Conservation (phyloP, 2,797 vertebrate species). For the Rhynchonycteris naso region DNA sequence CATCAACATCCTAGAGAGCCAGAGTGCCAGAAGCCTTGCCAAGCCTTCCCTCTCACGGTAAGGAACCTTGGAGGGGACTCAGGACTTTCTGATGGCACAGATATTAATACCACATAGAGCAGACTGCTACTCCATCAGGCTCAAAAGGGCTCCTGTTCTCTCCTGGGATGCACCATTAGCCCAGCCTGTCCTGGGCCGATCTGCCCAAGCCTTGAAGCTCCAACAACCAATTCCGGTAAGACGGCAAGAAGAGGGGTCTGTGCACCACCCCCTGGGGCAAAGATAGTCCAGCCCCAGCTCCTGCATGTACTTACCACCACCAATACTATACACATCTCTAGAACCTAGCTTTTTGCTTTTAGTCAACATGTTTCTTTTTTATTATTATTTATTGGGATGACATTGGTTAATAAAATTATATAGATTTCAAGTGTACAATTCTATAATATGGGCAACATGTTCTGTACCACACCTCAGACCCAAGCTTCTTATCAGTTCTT, state of each 20-base stretch:
- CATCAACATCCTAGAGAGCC: not conserved
- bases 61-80: not conserved
- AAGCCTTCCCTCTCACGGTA: not conserved
- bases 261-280: not conserved
- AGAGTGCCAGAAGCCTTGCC: not conserved
- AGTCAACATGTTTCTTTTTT: not conserved
- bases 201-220: not conserved
- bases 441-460: not conserved
- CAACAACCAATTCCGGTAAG: not conserved
- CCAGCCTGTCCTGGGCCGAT: no score
- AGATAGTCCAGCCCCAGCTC: not conserved
- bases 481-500: not conserved
- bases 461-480: not conserved
- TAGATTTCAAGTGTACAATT: not conserved
- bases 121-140: not conserved
- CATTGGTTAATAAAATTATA: not conserved
- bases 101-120: not conserved
- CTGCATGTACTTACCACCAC: rapidly evolving
- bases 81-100: not conserved
- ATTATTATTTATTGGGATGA: not conserved
- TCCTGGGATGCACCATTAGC: not conserved
- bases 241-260: not conserved
- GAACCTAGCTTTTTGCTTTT: not conserved
- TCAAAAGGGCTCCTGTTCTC: not conserved
- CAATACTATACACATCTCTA: not conserved